Conservation (phyloP, 2,888 invertebrate species). For the Stenchaetothrips biformis region DNA sequence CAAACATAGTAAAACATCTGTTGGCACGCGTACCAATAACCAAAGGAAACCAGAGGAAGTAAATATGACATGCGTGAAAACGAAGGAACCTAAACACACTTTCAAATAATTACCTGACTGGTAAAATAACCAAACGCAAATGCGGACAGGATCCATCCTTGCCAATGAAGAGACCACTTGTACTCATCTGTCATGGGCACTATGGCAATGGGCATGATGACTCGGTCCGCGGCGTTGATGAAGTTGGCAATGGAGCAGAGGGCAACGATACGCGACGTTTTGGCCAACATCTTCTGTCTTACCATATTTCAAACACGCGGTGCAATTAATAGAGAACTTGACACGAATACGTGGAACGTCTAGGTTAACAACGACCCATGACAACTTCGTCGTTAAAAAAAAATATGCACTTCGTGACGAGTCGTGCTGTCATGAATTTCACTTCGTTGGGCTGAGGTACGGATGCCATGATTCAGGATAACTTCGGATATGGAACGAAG, state of each 20-base stretch:
- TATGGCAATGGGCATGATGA: conserved; percentile 73
- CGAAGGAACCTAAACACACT: not conserved
- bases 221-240: conserved; percentile 70
- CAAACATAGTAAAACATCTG: conserved; percentile 26
- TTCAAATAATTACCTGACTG: conserved; percentile 55
- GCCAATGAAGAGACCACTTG: conserved; percentile 64
- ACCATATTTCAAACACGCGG: conserved; percentile 31
- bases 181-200: conserved; percentile 67
- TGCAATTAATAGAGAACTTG: not conserved
- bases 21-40: not conserved
- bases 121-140: conserved; percentile 73
- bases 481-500: no score
- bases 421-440: no score
- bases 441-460: no score
- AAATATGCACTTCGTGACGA: no score
- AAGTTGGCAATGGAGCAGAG: conserved; percentile 69
- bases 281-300: conserved; percentile 47
- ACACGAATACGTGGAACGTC: conserved; percentile 7
- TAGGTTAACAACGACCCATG: not conserved
- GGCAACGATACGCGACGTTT: conserved; percentile 57
- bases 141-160: conserved; percentile 70
- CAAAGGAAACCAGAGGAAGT: conserved; percentile 15
- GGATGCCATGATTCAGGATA: no score
- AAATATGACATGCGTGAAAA: not conserved
- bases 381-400: no score